Conservation (phyloP, 2,797 vertebrate genomes). For the Petrocephalus sullivani region DNA sequence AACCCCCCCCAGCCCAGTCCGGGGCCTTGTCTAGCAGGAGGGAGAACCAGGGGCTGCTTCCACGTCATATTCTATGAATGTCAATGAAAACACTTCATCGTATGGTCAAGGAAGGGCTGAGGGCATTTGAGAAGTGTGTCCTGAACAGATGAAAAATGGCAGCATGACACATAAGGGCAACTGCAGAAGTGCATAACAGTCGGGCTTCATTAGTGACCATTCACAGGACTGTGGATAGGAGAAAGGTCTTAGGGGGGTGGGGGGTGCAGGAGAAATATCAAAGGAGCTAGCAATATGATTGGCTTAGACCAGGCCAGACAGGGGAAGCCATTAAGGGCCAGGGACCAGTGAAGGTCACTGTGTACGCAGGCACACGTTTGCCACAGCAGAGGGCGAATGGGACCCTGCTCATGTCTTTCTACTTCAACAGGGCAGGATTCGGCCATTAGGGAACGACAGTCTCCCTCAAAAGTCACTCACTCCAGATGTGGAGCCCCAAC, state of each 20-base stretch:
- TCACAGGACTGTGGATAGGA: not conserved
- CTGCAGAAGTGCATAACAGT: conserved; percentile 28
- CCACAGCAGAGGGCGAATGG: conserved; percentile 12
- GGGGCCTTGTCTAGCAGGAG: not conserved
- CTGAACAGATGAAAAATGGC: not conserved
- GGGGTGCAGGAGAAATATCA: not conserved
- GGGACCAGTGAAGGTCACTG: conserved; percentile 13
- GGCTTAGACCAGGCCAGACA: conserved; percentile 33
- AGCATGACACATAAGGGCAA: conserved; percentile 20
- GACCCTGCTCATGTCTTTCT: not conserved
- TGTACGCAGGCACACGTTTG: conserved; percentile 15
- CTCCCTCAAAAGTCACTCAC: conserved; percentile 24
- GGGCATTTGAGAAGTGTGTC: not conserved
- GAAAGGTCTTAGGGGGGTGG: not conserved
- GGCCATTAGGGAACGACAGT: conserved; percentile 25
- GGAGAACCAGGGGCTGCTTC: not conserved
- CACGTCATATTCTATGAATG: not conserved
- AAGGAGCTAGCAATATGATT: conserved; percentile 34
- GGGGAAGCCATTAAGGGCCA: not conserved
- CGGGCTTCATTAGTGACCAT: not conserved
- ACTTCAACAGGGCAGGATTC: conserved; percentile 24
- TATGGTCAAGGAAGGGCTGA: not conserved
- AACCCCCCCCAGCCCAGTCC: not conserved
- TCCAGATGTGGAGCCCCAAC: not conserved
- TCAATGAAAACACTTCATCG: not conserved